phyloP scores from a whole-genome alignment of 2,113 vertebrate genomes.

The Erythrolamprus reginae region DNA sequence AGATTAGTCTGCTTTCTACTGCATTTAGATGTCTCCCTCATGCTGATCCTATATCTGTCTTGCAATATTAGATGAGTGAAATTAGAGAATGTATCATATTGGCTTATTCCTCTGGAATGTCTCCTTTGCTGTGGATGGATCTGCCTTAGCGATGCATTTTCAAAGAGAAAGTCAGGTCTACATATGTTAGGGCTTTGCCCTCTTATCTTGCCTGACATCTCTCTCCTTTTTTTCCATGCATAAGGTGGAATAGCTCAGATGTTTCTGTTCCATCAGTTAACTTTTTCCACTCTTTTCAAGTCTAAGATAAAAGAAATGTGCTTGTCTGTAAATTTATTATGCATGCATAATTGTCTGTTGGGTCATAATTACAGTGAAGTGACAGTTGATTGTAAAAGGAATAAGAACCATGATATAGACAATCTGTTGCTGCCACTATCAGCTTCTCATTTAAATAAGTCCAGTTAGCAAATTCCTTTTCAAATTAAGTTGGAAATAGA shows the following conservation, averaged over 20 bases:
- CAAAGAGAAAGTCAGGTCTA: not conserved
- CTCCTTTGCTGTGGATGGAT: not conserved
- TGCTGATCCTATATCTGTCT: not conserved
- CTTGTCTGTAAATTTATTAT: conserved; percentile 11
- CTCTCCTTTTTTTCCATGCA: not conserved
- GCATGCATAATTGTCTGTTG: not conserved
- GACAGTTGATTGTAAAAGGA: conserved; percentile 40
- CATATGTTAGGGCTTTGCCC: not conserved
- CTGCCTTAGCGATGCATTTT: not conserved
- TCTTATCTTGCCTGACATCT: not conserved
- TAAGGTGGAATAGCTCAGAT: conserved; percentile 9
- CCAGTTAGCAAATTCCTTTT: conserved; percentile 15
- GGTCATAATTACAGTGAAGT: conserved; percentile 31
- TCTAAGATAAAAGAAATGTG: not conserved
- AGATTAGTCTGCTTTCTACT: not conserved
- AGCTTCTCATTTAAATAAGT: conserved; percentile 42
- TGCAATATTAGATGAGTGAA: not conserved
- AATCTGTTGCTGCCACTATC: conserved; percentile 31
- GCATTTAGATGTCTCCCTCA: not conserved
- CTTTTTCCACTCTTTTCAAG: not conserved
- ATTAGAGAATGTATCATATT: not conserved
- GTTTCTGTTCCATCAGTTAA: conserved; percentile 4
- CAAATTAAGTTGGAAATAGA: conserved; percentile 5
- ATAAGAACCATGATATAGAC: conserved; percentile 24
- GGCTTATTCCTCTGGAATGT: not conserved